Evolutionary conservation across 2,797 vertebrate species (phyloP).

Genomic region (Bovichtus variegatus): DNA sequence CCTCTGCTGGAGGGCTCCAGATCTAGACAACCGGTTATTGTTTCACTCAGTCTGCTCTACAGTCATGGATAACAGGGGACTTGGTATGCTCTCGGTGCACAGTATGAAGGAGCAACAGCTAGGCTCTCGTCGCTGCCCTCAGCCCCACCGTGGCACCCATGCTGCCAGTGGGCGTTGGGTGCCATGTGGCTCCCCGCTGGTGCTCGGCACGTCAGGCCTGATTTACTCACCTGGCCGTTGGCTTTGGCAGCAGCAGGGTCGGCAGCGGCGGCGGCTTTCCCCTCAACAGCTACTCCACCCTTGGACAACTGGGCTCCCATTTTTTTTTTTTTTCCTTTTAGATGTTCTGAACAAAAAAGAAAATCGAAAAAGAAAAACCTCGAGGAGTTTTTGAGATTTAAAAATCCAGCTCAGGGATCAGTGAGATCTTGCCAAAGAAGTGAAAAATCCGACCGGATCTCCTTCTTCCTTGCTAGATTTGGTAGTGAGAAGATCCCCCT

Average conservation of each 20-base stretch:
- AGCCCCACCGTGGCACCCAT: slow-evolving; percentile 30
- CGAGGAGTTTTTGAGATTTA: slow-evolving; percentile 52
- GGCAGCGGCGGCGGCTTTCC: slow-evolving; percentile 76
- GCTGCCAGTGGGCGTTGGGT: slow-evolving; percentile 69
- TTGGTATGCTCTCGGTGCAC: neutral
- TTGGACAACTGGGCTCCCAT: slow-evolving; percentile 95
- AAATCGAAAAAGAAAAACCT: slow-evolving; percentile 76
- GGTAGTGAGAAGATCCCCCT: slow-evolving; percentile 47
- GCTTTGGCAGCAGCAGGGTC: slow-evolving; percentile 87
- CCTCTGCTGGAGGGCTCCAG: slow-evolving; percentile 13
- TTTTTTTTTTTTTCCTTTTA: slow-evolving; percentile 73
- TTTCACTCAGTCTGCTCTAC: rapidly evolving
- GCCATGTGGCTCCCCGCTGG: slow-evolving; percentile 74
- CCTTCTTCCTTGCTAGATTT: slow-evolving; percentile 48
- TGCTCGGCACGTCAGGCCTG: neutral
- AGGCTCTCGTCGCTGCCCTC: neutral
- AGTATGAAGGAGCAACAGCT: neutral
- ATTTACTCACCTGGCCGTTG: slow-evolving; percentile 91
- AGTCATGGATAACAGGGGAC: too few species aligned
- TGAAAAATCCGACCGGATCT: slow-evolving; percentile 63
- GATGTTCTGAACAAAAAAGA: slow-evolving; percentile 59
- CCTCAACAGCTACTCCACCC: slow-evolving; percentile 87
- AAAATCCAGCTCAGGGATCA: slow-evolving; percentile 74
- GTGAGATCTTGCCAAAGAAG: slow-evolving; percentile 48
- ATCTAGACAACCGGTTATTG: neutral